Percentiles rank a stretch among this genome's conserved stretches.
phyloP scores from a whole-genome alignment of 2,797 vertebrate species.

The Melopsittacus undulatus region DNA sequence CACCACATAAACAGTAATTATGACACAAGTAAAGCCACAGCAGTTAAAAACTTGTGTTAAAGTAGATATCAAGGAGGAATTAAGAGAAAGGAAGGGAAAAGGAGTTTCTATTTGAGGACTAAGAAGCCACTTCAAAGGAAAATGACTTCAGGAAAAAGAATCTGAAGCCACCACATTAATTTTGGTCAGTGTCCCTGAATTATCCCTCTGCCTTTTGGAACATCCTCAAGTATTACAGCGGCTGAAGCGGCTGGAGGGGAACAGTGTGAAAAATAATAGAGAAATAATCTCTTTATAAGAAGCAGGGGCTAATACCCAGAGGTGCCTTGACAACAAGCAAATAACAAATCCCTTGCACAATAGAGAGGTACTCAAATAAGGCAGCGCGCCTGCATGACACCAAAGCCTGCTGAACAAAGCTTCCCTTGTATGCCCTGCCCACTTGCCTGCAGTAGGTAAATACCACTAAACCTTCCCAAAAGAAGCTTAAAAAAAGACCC shows the following conservation, averaged over 20 bases:
- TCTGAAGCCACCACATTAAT: not conserved
- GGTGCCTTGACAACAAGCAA: constrained; percentile 51
- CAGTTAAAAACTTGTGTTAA: not conserved
- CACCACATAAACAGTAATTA: not conserved
- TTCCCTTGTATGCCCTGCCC: constrained; percentile 33
- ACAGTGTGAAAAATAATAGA: constrained; percentile 11
- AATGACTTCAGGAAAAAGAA: not conserved
- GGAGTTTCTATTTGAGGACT: not conserved
- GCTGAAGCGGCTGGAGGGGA: constrained; percentile 24
- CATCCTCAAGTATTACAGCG: not conserved
- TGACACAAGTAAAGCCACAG: not conserved
- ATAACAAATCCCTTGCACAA: constrained; percentile 35
- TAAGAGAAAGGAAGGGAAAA: not conserved
- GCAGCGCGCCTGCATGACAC: not conserved
- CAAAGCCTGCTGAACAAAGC: constrained; percentile 45
- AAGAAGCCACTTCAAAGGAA: not conserved
- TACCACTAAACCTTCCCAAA: constrained; percentile 30
- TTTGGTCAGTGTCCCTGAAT: not conserved
- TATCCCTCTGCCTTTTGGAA: constrained; percentile 14
- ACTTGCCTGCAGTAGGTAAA: constrained; percentile 51
- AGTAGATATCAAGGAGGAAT: not conserved
- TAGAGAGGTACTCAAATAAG: constrained; percentile 42
- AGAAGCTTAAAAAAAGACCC: not conserved
- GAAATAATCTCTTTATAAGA: constrained; percentile 54
- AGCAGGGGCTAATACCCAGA: constrained; percentile 26